Percentiles rank a stretch among this genome's conserved stretches.
Evolutionary conservation across 1,140 invertebrate genomes (phyloP).

Genomic region (Eubasilissa regina): DNA sequence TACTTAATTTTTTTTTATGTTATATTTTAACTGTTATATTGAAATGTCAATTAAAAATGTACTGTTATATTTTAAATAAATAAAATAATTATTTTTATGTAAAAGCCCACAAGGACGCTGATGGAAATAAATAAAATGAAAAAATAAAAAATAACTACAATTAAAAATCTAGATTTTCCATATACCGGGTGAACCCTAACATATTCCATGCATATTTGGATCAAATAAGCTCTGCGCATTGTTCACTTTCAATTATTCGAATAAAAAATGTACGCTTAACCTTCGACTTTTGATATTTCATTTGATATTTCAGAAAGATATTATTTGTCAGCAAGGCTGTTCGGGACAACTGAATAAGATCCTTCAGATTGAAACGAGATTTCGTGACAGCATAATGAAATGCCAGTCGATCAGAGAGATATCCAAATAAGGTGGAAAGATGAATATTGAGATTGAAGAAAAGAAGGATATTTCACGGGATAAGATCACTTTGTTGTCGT

Average conservation of each 20-base stretch:
- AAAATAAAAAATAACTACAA: neutral
- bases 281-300: conserved; percentile 29
- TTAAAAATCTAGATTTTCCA: conserved; percentile 11
- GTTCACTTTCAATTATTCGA: conserved; percentile 45
- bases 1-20: no score
- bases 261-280: conserved; percentile 27
- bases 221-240: conserved; percentile 23
- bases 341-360: conserved; percentile 15
- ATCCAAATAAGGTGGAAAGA: conserved; percentile 19
- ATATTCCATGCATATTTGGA: conserved; percentile 29
- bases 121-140: no score
- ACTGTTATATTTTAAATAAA: no score
- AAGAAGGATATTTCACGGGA: neutral
- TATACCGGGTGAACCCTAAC: neutral
- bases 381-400: conserved; percentile 31
- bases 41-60: no score
- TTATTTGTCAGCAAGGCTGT: conserved; percentile 33
- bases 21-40: no score
- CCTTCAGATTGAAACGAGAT: conserved; percentile 21
- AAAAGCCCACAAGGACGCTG: no score
- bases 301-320: conserved; percentile 27
- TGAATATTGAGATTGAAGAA: conserved; percentile 1
- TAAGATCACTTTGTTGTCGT: conserved; percentile 4
- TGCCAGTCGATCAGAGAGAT: conserved; percentile 33
- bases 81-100: no score